Evolutionary conservation across 2,113 vertebrate genomes (phyloP).

Genomic region (Benitochromis conjunctus): DNA sequence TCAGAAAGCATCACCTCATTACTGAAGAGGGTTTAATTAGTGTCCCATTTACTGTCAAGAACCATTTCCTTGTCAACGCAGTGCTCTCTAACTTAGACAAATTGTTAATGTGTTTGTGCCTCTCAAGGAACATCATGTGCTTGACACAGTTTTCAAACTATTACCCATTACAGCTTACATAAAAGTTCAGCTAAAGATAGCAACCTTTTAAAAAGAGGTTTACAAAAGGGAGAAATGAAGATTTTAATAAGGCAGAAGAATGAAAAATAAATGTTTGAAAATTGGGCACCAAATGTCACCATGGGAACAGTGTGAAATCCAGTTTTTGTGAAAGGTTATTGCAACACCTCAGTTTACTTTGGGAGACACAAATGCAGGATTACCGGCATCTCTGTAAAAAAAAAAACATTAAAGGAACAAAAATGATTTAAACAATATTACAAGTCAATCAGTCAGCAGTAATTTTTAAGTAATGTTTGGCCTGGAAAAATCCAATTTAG

Average conservation of each 20-base stretch:
- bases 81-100: constrained; percentile 1
- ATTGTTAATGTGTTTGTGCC: background rate
- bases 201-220: background rate
- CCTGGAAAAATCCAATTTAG: no score
- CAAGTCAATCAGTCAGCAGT: background rate
- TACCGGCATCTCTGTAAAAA: background rate
- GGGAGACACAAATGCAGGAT: background rate
- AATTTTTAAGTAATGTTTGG: no score
- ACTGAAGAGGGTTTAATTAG: constrained; percentile 8
- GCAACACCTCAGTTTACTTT: background rate
- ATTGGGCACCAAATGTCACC: background rate
- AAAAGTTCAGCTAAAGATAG: background rate
- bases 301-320: background rate
- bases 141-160: constrained; percentile 22
- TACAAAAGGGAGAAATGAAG: background rate
- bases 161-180: background rate
- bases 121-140: constrained; percentile 12
- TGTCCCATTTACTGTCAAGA: constrained; percentile 20
- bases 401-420: background rate
- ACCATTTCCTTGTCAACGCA: constrained; percentile 3
- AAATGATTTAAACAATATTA: background rate
- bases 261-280: background rate
- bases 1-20: background rate
- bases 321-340: background rate
- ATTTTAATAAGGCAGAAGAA: background rate